Percentiles rank a stretch among this genome's conserved stretches.
phyloP scores from a whole-genome alignment of 2,888 invertebrate genomes.

The Chrysomela aeneicollis region DNA sequence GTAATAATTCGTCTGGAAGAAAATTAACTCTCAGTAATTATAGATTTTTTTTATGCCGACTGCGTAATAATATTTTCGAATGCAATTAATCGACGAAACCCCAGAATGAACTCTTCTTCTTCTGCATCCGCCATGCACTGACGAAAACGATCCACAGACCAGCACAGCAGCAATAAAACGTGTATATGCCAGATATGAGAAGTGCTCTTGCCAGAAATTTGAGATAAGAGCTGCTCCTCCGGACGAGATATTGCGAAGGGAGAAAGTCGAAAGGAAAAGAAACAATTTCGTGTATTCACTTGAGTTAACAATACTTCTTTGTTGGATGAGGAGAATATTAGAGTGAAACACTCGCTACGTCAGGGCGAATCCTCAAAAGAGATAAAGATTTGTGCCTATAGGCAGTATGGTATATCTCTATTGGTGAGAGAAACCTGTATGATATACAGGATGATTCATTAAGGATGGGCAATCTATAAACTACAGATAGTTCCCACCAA shows the following conservation, averaged over 20 bases:
- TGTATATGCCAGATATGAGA: conserved; percentile 53
- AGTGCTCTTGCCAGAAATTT: conserved; percentile 53
- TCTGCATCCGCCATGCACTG: neutral
- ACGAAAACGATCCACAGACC: neutral
- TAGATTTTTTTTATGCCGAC: too few species aligned
- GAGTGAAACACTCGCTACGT: neutral
- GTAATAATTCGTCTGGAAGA: too few species aligned
- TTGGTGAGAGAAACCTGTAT: too few species aligned
- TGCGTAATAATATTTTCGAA: too few species aligned
- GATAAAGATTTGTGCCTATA: neutral
- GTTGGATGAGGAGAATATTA: neutral
- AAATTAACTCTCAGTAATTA: too few species aligned
- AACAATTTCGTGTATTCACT: neutral
- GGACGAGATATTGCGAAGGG: conserved; percentile 49
- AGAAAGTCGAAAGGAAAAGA: conserved; percentile 1
- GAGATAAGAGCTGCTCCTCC: conserved; percentile 52
- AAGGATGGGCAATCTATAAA: too few species aligned
- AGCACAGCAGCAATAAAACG: conserved; percentile 51
- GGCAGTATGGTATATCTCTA: too few species aligned
- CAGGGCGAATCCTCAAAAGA: neutral
- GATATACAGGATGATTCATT: too few species aligned
- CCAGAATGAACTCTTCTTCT: too few species aligned
- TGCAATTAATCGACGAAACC: too few species aligned
- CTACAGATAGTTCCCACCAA: too few species aligned
- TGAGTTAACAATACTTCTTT: conserved; percentile 1